Percentiles rank a stretch among this genome's conserved stretches.
Conservation (phyloP, 2,113 vertebrate genomes). For the Formicarius rufipectus region DNA sequence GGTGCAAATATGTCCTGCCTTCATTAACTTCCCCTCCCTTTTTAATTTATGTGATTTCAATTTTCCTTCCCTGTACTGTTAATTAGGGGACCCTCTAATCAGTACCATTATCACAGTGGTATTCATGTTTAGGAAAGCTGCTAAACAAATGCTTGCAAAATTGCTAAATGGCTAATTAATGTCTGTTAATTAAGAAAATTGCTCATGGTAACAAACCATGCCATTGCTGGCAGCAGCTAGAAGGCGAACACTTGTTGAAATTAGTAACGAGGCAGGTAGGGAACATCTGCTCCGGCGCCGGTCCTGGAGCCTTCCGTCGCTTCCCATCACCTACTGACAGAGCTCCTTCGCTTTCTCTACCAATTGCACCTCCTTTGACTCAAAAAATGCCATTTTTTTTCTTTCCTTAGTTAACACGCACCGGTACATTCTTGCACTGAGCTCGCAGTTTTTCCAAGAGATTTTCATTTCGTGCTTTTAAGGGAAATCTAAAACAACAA, state of each 20-base stretch:
- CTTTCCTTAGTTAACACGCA: background rate
- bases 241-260: slow-evolving; percentile 86
- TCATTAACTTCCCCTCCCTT: slow-evolving; percentile 85
- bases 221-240: slow-evolving; percentile 84
- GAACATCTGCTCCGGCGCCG: slow-evolving; percentile 76
- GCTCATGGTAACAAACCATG: slow-evolving; percentile 91
- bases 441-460: background rate
- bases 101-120: slow-evolving; percentile 90
- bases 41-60: slow-evolving; percentile 87
- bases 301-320: slow-evolving; percentile 69
- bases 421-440: background rate
- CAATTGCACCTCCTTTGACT: slow-evolving; percentile 36
- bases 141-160: slow-evolving; percentile 91
- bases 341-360: slow-evolving; percentile 51
- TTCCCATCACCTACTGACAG: slow-evolving; percentile 65
- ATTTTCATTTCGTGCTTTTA: background rate
- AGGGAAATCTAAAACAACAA: background rate
- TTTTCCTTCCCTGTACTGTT: slow-evolving; percentile 87
- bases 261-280: slow-evolving; percentile 83
- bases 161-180: slow-evolving; percentile 96
- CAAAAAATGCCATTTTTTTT: background rate
- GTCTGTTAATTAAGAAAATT: slow-evolving; percentile 96
- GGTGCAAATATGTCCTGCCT: slow-evolving; percentile 85
- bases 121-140: slow-evolving; percentile 93
- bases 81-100: slow-evolving; percentile 91